Conservation (phyloP, 2,113 vertebrate genomes). For the Chloroceryle aenea region DNA sequence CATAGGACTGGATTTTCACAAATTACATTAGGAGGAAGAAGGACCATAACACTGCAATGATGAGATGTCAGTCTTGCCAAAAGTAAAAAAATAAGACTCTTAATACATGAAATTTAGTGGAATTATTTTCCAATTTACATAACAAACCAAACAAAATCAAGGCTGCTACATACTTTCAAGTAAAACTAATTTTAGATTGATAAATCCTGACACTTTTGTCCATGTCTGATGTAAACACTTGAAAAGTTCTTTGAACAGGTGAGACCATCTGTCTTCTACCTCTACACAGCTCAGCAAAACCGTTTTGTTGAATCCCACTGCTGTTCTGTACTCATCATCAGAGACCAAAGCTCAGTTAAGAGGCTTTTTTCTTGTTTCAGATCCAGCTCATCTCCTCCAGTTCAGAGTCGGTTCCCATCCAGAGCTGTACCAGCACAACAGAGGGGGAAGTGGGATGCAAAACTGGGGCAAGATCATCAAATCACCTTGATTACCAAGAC, state of each 20-base stretch:
- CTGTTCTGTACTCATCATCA: not conserved
- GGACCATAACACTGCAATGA: not conserved
- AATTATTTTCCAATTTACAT: not conserved
- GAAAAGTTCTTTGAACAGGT: not conserved
- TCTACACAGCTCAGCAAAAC: not conserved
- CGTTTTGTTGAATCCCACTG: not conserved
- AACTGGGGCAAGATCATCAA: not conserved
- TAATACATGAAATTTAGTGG: not conserved
- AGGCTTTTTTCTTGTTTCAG: not conserved
- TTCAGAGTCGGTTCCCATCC: not conserved
- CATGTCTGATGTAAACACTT: not conserved
- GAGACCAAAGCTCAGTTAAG: not conserved
- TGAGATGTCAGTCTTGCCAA: not conserved
- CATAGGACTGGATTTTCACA: not conserved
- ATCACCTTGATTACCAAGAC: not conserved
- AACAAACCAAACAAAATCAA: not conserved
- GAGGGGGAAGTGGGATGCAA: not conserved
- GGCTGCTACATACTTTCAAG: not conserved
- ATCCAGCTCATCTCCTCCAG: not conserved
- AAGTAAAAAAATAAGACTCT: not conserved
- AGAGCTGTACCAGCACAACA: rapidly evolving
- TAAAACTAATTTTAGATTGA: not conserved
- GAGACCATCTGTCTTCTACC: not conserved
- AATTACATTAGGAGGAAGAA: slow-evolving; percentile 1
- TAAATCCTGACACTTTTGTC: not conserved